Evolutionary conservation across 2,797 vertebrate species (phyloP), one percentile per base, ranked within the genome.

Genomic region (Glossophaga mutica): DNA sequence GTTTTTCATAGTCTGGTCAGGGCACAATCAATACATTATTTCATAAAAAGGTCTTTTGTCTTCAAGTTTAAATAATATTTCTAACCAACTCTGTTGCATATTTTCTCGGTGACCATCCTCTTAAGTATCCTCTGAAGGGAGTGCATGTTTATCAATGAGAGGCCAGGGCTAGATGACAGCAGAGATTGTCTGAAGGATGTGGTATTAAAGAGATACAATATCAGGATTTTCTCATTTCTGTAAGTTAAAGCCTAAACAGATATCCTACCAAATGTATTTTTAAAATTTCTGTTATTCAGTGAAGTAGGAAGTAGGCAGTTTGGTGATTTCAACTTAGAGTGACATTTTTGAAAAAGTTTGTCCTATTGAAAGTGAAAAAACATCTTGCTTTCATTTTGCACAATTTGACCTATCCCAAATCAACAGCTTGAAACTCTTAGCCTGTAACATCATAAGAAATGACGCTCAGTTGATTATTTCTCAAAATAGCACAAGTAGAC

Each of bases 41-140:
- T 55, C 21, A 9, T 52, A 67, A 84, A 46, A 24, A 52, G 3
- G 1, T 39, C 34, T 74, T 83, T 79, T 84, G 16, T 79, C 32
- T 88, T 8, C 11, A 94, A 68, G 26, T 89, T 95, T 48, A 94
- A 91, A 50, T 67, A 87, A 55, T 62, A 83, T 79, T 82, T 91
- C 42, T 91, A 42, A 89, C 12, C 4, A 73, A 32, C 22, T 65
- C 4, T 74, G 34, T 79, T 57, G 0, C 9, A 34, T 74, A 44
- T 50, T 73, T 79, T 50, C 26, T 81, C n/a, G 57, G 18, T 52
- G 6, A 46, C 15, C 1, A 44, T 74, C 50, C 83, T 84, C 37
- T 87, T 9, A 59, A 6, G 68, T 87, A 9, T 83, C 29, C 76
- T 91, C 44, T 44, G 26, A 87, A 84, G 44, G 22, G 62, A 81